phyloP scores from a whole-genome alignment of 2,113 vertebrate genomes.

The Nannobrachium achirus region DNA sequence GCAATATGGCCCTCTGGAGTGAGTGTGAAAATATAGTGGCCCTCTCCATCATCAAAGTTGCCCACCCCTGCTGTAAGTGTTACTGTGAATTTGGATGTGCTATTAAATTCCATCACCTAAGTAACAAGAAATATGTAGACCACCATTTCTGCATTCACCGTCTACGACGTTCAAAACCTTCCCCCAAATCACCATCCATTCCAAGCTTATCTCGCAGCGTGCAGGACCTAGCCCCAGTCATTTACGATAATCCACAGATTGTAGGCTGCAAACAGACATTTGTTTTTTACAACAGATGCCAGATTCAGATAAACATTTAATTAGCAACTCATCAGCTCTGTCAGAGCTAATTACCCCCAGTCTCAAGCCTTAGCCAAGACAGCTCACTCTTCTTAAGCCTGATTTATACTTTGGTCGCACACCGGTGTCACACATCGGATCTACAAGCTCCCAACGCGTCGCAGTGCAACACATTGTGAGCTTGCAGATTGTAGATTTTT shows the following conservation, averaged over 20 bases:
- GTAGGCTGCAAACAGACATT: constrained; percentile 66
- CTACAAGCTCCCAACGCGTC: too few species aligned
- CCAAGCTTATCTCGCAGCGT: constrained; percentile 45
- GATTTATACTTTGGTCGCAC: too few species aligned
- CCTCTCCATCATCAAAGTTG: too few species aligned
- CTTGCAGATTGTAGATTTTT: too few species aligned
- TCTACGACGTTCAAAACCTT: constrained; percentile 32
- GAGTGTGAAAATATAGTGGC: too few species aligned
- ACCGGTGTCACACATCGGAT: too few species aligned
- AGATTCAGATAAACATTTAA: constrained; percentile 76
- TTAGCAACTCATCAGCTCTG: constrained; percentile 74
- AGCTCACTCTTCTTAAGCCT: constrained; percentile 23
- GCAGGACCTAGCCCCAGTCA: constrained; percentile 58
- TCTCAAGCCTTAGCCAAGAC: constrained; percentile 47
- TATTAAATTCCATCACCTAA: neutral
- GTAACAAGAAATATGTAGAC: too few species aligned
- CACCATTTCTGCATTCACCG: constrained; percentile 11
- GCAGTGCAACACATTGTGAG: too few species aligned
- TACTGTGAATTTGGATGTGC: too few species aligned
- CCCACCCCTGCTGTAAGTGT: too few species aligned
- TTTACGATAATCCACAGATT: constrained; percentile 68
- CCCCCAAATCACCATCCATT: constrained; percentile 25
- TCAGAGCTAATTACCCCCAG: constrained; percentile 67
- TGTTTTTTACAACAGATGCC: constrained; percentile 72
- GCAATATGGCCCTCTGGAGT: too few species aligned